Percentiles rank a stretch among this genome's conserved stretches.
Conservation (phyloP, 1,140 invertebrate genomes). For the Nephotettix cincticeps region DNA sequence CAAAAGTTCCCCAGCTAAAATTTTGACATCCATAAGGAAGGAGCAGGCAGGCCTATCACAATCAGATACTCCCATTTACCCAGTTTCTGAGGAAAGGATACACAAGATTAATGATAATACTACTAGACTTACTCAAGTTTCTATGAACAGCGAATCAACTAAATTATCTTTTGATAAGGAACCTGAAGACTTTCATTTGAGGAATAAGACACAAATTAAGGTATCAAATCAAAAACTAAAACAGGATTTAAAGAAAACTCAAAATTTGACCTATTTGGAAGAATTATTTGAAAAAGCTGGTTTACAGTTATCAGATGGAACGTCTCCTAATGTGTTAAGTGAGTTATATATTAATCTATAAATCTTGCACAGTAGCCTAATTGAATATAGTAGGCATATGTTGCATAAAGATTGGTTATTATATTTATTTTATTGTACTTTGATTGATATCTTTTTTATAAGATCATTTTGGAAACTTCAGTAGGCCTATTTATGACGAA, state of each 20-base stretch:
- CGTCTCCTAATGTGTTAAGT: constrained; percentile 4
- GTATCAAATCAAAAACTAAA: no score
- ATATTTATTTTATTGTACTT: background rate
- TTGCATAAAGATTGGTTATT: background rate
- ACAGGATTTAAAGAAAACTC: background rate
- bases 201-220: no score
- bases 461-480: background rate
- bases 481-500: background rate
- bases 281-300: background rate
- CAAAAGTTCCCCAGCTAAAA: background rate
- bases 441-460: background rate
- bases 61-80: background rate
- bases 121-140: background rate
- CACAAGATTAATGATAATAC: background rate
- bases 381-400: background rate
- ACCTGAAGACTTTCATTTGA: no score
- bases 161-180: no score
- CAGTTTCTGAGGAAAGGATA: background rate
- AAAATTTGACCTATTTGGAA: background rate
- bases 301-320: background rate
- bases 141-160: no score
- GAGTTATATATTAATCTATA: background rate
- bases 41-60: no score
- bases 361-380: background rate
- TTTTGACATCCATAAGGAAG: no score